Evolutionary conservation across 2,888 invertebrate genomes (phyloP), one percentile per base, ranked within the genome.

Genomic region (Cheilosia scutellata): DNA sequence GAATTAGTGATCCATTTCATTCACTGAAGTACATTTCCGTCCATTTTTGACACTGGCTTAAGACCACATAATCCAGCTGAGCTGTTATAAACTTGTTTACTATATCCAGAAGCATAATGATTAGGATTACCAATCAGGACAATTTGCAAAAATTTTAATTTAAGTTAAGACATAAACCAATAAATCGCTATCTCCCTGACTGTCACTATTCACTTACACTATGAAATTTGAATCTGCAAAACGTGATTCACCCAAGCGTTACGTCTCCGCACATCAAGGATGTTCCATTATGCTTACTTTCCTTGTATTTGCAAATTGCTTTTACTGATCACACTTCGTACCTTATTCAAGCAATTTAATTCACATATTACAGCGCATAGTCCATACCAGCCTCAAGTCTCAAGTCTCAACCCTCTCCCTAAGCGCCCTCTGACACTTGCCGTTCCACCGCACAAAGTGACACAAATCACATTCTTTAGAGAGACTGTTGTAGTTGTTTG

Each of bases 381-480:
- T 11, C 57, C 44, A 27, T 31, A 27, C 16, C 33, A 51, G 37
- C 11, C 11, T 37, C 37, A 11, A 37, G 37, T 37, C 11, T 37
- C 37, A 37, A 37, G 16, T 29, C 27, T 37, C 58, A 68, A 31
- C 76, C 76, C 76, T 51, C 47, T 37, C 49, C 13, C 65, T n/a
- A 33, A 31, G 16, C 31, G 16, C n/a, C 20, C 27, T 60, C 53
- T 33, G 62, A 55, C 62, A 72, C 72, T 60, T 62, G 62, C 63
- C 72, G 44, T 31, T n/a, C 13, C 29, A n/a, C 55, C 66, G 37
- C 74, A 51, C 74, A 47, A 53, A 70, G 44, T 84, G 83, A 75
- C 84, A 80, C 71, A 60, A 65, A 66, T 84, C 83, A 65, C 68
- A 72, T 60, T 68, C 71, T 76, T 33, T 20, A 33, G 31, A 9